Conservation (phyloP, 2,888 invertebrate genomes). For the Eupithecia tripunctaria region DNA sequence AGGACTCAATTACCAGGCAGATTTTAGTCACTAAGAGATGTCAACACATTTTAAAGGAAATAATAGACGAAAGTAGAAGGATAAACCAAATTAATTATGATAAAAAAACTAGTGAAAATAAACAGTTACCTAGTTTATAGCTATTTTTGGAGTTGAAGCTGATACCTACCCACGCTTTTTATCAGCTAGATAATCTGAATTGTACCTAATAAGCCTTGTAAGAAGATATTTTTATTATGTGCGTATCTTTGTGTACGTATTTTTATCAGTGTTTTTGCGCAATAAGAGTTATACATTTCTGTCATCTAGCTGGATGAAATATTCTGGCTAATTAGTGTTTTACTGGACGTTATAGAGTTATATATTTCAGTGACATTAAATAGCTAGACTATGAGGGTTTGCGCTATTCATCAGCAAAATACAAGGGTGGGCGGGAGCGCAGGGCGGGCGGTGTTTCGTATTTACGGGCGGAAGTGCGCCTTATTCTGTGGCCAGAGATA, state of each 20-base stretch:
- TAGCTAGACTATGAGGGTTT: slow-evolving; percentile 22
- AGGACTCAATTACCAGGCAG: too few relatives aligned
- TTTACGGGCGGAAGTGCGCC: slow-evolving; percentile 39
- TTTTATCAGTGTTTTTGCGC: too few relatives aligned
- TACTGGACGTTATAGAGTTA: neutral
- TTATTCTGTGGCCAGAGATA: slow-evolving; percentile 38
- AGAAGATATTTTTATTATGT: too few relatives aligned
- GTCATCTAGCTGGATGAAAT: neutral
- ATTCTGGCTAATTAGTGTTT: neutral
- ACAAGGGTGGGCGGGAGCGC: slow-evolving; percentile 52
- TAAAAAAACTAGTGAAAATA: neutral
- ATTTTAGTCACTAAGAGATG: neutral
- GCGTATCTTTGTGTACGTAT: too few relatives aligned
- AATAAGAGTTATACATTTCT: too few relatives aligned
- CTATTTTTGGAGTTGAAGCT: neutral
- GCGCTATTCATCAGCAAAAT: slow-evolving; percentile 64
- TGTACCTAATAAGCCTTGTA: neutral
- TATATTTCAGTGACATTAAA: neutral
- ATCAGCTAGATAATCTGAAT: neutral
- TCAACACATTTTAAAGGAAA: neutral
- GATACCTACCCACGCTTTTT: too few relatives aligned
- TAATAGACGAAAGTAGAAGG: neutral
- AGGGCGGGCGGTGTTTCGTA: slow-evolving; percentile 48
- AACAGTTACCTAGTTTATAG: neutral
- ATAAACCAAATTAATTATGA: neutral